A percentile compares a stretch with the other conserved stretches of the same genome.
Evolutionary conservation across 2,888 invertebrate genomes (phyloP).

Genomic region (Theretra japonica): DNA sequence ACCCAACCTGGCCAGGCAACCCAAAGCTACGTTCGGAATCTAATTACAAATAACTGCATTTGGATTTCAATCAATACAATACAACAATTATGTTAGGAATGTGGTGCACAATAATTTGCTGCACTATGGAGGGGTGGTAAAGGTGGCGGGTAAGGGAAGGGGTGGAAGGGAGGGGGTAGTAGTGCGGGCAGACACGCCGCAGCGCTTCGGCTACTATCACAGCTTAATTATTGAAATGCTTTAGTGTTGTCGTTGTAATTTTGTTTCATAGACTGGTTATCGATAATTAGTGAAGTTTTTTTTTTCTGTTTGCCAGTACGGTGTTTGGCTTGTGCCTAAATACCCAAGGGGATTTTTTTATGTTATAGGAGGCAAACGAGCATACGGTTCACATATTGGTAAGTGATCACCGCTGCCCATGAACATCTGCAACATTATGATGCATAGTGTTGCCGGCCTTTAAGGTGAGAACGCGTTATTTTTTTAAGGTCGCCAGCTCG

Average conservation of each 20-base stretch:
- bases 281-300: neutral
- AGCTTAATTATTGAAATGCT: slow-evolving; percentile 34
- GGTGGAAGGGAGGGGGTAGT: neutral
- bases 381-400: too few species aligned
- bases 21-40: too few species aligned
- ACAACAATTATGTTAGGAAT: slow-evolving; percentile 40
- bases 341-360: too few species aligned
- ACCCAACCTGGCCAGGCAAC: too few species aligned
- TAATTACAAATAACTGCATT: slow-evolving; percentile 2
- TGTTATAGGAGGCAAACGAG: too few species aligned
- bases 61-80: slow-evolving; percentile 22
- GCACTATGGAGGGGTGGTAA: neutral
- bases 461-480: too few species aligned
- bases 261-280: neutral
- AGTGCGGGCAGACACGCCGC: slow-evolving; percentile 21
- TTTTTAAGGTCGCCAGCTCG: too few species aligned
- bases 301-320: neutral
- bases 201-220: slow-evolving; percentile 25
- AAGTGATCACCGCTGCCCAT: too few species aligned
- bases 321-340: too few species aligned
- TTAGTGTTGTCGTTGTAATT: slow-evolving; percentile 11
- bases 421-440: too few species aligned
- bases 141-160: neutral
- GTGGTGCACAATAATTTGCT: slow-evolving; percentile 27
- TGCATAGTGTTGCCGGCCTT: too few species aligned